Conservation (phyloP, 2,113 vertebrate species). For the Cololabis saira region DNA sequence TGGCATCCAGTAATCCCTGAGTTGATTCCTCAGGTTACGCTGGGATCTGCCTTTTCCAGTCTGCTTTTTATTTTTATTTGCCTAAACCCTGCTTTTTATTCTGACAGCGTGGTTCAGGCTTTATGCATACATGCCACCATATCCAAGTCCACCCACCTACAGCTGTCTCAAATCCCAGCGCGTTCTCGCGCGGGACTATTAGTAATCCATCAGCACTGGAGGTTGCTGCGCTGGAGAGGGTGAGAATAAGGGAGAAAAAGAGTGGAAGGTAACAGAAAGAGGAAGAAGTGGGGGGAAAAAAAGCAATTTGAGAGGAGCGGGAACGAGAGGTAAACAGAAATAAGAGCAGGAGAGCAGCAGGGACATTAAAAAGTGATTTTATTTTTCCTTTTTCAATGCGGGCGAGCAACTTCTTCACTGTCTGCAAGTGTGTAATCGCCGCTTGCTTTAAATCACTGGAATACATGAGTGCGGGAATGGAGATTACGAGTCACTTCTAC, state of each 20-base stretch:
- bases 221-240: constrained; percentile 33
- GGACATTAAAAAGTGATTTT: constrained; percentile 40
- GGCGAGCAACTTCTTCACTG: constrained; percentile 30
- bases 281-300: constrained; percentile 3
- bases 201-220: constrained; percentile 68
- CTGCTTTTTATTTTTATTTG: not conserved
- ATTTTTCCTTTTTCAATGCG: constrained; percentile 6
- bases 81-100: constrained; percentile 9
- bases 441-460: constrained; percentile 37
- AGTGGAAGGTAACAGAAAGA: not conserved
- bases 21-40: not conserved
- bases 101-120: constrained; percentile 26
- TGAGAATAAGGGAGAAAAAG: constrained; percentile 1
- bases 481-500: constrained; percentile 26
- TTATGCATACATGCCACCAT: not conserved
- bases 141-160: constrained; percentile 44
- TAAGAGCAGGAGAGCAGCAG: constrained; percentile 17
- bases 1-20: constrained; percentile 10
- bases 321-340: constrained; percentile 49
- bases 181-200: constrained; percentile 65
- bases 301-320: constrained; percentile 16
- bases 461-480: constrained; percentile 5
- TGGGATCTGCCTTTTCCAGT: not conserved
- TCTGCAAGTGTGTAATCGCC: constrained; percentile 1
- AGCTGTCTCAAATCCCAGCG: constrained; percentile 53